Evolutionary conservation across 1,140 invertebrate species (phyloP), one percentile per base, ranked within the genome.

Genomic region (Agraylea sexmaculata): DNA sequence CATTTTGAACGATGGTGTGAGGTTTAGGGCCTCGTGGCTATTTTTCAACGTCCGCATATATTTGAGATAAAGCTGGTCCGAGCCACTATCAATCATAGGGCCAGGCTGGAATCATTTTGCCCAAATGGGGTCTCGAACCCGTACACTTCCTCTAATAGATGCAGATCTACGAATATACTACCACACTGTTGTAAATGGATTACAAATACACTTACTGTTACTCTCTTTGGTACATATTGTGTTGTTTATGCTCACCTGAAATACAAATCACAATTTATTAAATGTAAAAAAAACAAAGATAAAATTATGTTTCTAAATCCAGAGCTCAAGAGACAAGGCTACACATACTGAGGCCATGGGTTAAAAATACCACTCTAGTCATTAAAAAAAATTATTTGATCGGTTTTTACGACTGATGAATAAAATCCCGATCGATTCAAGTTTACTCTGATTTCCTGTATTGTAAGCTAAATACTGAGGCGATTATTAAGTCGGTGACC

Each of bases 11-110:
- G n/a, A n/a, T n/a, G n/a, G n/a, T n/a, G n/a, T n/a, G n/a, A 39
- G 39, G 34, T 22, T 29, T 37, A 19, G 45, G 38, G 36, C 40
- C 36, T 34, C 34, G 19, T 19, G 18, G 39, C 42, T 40, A 45
- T 48, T 48, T 48, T 43, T 45, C 46, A 48, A 42, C 43, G 46
- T 45, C 39, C 39, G 46, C 40, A 42, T 45, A 43, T 43, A 34
- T 40, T 48, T 48, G 42, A 35, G 34, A 45, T 38, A 37, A 41
- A 44, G 42, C 21, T 42, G 28, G 37, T 23, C 23, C 20, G 46
- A 38, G 38, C 45, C 45, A 48, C 45, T 39, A 48, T 45, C 45
- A 42, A 48, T 40, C 42, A 31, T 15, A 40, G 20, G 20, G 8
- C 10, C 32, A 18, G 22, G 32, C 8, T 27, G 17, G 28, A 10